phyloP scores from a whole-genome alignment of 2,113 vertebrate species.

The Ceratotherium simum region DNA sequence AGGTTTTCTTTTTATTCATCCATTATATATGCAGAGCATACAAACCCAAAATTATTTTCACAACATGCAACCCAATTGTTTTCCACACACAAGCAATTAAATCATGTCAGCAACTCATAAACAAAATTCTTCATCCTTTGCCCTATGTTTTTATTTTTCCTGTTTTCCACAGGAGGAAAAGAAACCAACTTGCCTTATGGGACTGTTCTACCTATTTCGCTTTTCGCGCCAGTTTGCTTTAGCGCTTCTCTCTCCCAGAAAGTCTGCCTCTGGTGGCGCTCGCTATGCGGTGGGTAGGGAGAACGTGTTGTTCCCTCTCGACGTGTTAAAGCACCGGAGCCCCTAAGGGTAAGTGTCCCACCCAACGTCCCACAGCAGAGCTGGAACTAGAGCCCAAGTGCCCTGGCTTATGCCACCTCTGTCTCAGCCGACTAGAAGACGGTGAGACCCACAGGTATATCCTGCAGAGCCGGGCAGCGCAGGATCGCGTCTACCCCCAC shows the following conservation, averaged over 20 bases:
- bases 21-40: background rate
- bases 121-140: constrained; percentile 21
- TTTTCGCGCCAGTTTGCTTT: background rate
- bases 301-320: fast-evolving
- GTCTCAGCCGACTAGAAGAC: background rate
- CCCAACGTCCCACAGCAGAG: background rate
- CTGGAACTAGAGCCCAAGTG: background rate
- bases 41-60: background rate
- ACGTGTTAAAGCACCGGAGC: background rate
- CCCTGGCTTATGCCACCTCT: background rate
- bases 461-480: background rate
- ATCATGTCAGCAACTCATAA: background rate
- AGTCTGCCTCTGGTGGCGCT: background rate
- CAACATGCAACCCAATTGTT: background rate
- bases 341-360: background rate
- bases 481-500: background rate
- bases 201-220: background rate
- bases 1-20: background rate
- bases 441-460: background rate
- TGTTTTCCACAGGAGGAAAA: background rate
- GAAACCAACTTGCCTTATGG: background rate
- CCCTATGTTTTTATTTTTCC: background rate
- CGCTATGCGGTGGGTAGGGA: background rate
- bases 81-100: background rate
- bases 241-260: background rate